A percentile compares a stretch with the other conserved stretches of the same genome.
Conservation (phyloP, 2,113 vertebrate species). For the Chitala chitala region DNA sequence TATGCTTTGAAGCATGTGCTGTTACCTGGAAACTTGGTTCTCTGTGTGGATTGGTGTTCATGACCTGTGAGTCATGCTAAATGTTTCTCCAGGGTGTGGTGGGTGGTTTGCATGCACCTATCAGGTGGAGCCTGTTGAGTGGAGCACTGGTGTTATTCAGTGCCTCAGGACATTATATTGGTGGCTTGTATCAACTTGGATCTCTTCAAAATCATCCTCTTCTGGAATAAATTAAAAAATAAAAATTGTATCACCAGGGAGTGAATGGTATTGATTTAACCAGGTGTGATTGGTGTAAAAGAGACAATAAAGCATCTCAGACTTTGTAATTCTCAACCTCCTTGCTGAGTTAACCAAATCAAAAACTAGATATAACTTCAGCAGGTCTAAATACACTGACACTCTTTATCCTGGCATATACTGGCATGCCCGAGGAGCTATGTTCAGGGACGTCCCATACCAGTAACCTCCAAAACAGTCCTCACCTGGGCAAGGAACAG, state of each 20-base stretch:
- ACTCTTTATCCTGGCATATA: too few relatives aligned
- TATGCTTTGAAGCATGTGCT: too few relatives aligned
- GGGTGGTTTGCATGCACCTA: not conserved
- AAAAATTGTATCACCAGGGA: not conserved
- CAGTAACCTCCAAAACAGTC: too few relatives aligned
- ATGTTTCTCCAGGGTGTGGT: slow-evolving; percentile 44
- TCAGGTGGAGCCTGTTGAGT: not conserved
- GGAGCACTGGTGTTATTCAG: not conserved
- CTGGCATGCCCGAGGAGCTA: too few relatives aligned
- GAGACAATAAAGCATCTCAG: not conserved
- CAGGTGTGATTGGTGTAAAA: not conserved
- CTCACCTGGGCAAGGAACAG: too few relatives aligned
- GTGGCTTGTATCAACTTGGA: slow-evolving; percentile 21
- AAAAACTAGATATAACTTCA: not conserved
- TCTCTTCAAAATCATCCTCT: slow-evolving; percentile 8
- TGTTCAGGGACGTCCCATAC: too few relatives aligned
- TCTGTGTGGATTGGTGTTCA: slow-evolving; percentile 37
- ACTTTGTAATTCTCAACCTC: not conserved
- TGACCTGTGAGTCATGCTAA: slow-evolving; percentile 51
- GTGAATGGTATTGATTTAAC: not conserved
- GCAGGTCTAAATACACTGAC: not conserved
- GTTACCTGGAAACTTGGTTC: slow-evolving; percentile 45
- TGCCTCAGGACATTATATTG: slow-evolving; percentile 15
- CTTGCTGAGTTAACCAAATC: not conserved
- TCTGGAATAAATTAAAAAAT: not conserved